Evolutionary conservation across 2,113 vertebrate genomes (phyloP).

Genomic region (Odontesthes bonariensis): DNA sequence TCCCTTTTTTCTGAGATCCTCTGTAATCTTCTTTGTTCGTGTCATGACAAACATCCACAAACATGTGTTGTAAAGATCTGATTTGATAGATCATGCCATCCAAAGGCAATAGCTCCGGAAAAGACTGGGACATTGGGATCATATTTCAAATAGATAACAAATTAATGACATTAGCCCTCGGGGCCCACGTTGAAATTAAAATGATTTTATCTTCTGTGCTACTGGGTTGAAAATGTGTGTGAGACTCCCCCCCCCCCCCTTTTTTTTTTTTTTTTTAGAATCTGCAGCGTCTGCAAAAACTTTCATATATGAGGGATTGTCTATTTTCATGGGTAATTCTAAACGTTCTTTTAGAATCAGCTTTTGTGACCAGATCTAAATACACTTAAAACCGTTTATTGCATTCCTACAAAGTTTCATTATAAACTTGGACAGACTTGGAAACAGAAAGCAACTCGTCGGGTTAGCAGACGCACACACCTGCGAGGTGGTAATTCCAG

Average conservation of each 20-base stretch:
- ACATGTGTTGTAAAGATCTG: neutral
- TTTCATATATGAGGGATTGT: neutral
- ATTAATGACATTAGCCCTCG: too few relatives aligned
- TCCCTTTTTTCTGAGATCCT: too few relatives aligned
- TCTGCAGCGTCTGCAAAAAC: neutral
- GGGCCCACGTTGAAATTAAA: neutral
- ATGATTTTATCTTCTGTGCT: too few relatives aligned
- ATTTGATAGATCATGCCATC: neutral
- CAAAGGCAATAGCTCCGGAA: too few relatives aligned
- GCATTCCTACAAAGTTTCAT: neutral
- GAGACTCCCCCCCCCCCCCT: too few relatives aligned
- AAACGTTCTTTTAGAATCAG: too few relatives aligned
- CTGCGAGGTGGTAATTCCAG: constrained; percentile 11
- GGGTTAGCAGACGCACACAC: neutral
- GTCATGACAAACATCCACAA: neutral
- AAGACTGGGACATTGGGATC: too few relatives aligned
- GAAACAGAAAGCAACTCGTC: neutral
- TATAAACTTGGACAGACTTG: neutral
- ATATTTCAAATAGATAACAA: too few relatives aligned
- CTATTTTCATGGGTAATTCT: neutral
- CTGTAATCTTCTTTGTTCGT: too few relatives aligned
- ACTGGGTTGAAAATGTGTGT: neutral
- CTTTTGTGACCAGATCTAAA: too few relatives aligned
- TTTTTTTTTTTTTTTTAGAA: neutral
- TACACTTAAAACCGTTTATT: neutral